phyloP scores from a whole-genome alignment of 2,797 vertebrate species.

The Sebastes diaconus region DNA sequence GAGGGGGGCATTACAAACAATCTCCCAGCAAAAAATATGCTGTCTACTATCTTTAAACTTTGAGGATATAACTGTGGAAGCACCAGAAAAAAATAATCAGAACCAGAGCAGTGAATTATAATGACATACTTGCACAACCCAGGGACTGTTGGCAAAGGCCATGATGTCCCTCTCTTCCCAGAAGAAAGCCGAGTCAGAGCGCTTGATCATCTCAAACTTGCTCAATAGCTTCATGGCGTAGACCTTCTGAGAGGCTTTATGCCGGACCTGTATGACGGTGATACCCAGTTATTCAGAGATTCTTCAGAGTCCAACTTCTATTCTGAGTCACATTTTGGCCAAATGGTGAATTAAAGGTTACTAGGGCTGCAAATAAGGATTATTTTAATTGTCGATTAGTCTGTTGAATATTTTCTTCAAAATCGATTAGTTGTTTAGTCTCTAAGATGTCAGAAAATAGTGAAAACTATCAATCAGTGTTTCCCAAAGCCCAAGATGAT shows the following conservation, averaged over 20 bases:
- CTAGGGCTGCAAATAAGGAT: neutral
- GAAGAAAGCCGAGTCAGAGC: slow-evolving; percentile 99
- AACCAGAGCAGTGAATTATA: neutral
- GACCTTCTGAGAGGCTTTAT: slow-evolving; percentile 95
- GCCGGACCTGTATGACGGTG: slow-evolving; percentile 86
- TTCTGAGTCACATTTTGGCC: neutral
- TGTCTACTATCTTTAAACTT: neutral
- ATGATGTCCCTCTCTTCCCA: slow-evolving; percentile 99
- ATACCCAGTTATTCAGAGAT: neutral
- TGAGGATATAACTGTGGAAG: neutral
- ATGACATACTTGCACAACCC: slow-evolving; percentile 94
- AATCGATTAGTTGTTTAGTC: rapidly evolving
- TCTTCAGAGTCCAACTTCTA: neutral
- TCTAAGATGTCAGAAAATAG: neutral
- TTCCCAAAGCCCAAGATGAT: rapidly evolving
- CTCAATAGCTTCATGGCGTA: slow-evolving; percentile 99
- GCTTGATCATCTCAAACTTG: slow-evolving; percentile 99
- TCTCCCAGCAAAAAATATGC: neutral
- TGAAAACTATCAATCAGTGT: too few species aligned
- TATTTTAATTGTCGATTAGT: too few species aligned
- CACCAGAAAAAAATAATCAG: neutral
- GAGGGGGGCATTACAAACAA: neutral
- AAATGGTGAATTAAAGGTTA: neutral
- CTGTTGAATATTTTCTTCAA: too few species aligned
- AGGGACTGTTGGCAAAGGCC: slow-evolving; percentile 97